phyloP scores from a whole-genome alignment of 2,797 vertebrate species.

The Rachycentron canadum region DNA sequence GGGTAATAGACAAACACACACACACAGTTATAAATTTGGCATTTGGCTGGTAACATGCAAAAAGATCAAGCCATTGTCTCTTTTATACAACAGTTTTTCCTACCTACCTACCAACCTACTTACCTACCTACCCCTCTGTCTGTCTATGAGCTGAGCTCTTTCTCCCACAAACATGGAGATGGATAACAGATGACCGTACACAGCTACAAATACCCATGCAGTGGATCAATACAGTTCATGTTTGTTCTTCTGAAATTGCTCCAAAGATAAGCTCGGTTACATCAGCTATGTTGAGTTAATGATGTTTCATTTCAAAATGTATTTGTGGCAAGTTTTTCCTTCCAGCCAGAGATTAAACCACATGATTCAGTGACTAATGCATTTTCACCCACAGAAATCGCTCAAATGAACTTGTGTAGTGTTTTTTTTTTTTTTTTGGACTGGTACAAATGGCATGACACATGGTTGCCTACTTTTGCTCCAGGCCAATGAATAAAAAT shows the following conservation, averaged over 20 bases:
- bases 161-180: neutral
- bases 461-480: constrained; percentile 15
- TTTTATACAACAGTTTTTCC: no score
- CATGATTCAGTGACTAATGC: constrained; percentile 39
- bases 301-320: constrained; percentile 32
- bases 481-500: constrained; percentile 8
- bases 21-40: constrained; percentile 29
- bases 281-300: constrained; percentile 40
- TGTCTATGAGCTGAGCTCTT: neutral
- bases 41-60: constrained; percentile 44
- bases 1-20: constrained; percentile 30
- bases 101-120: neutral
- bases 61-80: neutral
- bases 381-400: constrained; percentile 40
- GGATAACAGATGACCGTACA: constrained; percentile 3
- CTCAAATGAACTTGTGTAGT: constrained; percentile 1
- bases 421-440: neutral
- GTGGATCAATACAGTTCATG: constrained; percentile 27
- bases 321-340: constrained; percentile 26
- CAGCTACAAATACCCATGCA: constrained; percentile 12
- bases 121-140: constrained; percentile 2
- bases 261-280: constrained; percentile 19
- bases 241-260: constrained; percentile 42
- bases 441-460: constrained; percentile 7
- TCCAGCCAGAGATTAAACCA: constrained; percentile 22